These are phyloP conservation scores for Apeira syringaria DNA, from an alignment of 2,888 invertebrate genomes.

Conservation along the genomic window DNA sequence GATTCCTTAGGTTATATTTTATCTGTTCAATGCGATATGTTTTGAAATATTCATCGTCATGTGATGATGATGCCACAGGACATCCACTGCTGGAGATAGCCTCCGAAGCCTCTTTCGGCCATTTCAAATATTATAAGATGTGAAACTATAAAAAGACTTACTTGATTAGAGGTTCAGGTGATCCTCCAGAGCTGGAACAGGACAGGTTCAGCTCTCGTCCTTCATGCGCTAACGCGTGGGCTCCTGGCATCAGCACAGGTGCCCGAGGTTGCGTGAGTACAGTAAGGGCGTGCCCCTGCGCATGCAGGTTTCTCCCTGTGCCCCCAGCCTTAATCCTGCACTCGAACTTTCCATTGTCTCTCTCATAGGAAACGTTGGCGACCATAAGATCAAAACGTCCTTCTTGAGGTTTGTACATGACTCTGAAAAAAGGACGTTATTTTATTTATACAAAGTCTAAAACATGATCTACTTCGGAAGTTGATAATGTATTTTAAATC, in stretches of 20 bases:
- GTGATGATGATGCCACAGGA: too few relatives aligned
- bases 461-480: neutral
- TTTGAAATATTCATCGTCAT: too few relatives aligned
- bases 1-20: too few relatives aligned
- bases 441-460: neutral
- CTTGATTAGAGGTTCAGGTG: constrained; percentile 94
- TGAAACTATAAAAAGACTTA: constrained; percentile 66
- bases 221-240: constrained; percentile 92
- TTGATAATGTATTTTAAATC: too few relatives aligned
- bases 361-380: constrained; percentile 93
- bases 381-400: constrained; percentile 94
- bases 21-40: too few relatives aligned
- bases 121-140: too few relatives aligned
- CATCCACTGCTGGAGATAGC: too few relatives aligned
- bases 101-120: too few relatives aligned
- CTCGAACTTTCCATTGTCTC: constrained; percentile 96
- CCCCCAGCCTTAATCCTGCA: constrained; percentile 94
- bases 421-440: constrained; percentile 81
- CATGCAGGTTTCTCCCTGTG: constrained; percentile 92
- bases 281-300: constrained; percentile 92
- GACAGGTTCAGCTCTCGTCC: constrained; percentile 89
- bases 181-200: constrained; percentile 94
- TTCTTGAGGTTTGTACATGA: constrained; percentile 92
- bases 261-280: constrained; percentile 93
- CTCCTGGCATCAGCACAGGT: constrained; percentile 90